These are phyloP conservation scores for Euproctis similis DNA, from an alignment of 2,888 invertebrate genomes.

Conservation along the genomic window DNA sequence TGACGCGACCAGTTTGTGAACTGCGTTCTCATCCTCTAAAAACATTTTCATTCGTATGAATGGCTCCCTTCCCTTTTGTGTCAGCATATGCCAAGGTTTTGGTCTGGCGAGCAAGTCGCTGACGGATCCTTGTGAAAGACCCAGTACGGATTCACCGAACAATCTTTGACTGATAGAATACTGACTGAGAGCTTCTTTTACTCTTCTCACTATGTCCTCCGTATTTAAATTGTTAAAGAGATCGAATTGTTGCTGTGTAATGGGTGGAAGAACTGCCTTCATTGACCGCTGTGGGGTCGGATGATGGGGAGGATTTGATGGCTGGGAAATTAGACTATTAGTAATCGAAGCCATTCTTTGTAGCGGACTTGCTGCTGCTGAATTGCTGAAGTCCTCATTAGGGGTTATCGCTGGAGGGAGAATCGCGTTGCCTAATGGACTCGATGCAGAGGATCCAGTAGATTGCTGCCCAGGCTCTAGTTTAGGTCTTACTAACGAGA, in stretches of 20 bases:
- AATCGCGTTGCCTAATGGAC: slow-evolving; percentile 89
- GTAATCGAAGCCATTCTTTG: slow-evolving; percentile 99
- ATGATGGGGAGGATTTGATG: slow-evolving; percentile 89
- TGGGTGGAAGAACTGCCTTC: slow-evolving; percentile 97
- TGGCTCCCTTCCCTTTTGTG: slow-evolving; percentile 96
- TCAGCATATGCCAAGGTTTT: slow-evolving; percentile 99
- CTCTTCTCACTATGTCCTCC: slow-evolving; percentile 97
- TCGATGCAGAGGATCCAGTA: slow-evolving; percentile 87
- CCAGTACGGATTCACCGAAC: slow-evolving; percentile 98
- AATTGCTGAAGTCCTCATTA: slow-evolving; percentile 85
- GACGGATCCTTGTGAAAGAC: slow-evolving; percentile 96
- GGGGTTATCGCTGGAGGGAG: slow-evolving; percentile 89
- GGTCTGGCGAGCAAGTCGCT: slow-evolving; percentile 97
- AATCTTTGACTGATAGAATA: slow-evolving; percentile 98
- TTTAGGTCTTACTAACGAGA: slow-evolving; percentile 91
- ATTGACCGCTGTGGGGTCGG: slow-evolving; percentile 90
- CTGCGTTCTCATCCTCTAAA: slow-evolving; percentile 95
- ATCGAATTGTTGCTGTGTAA: slow-evolving; percentile 99
- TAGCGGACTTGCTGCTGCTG: slow-evolving; percentile 92
- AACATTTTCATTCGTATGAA: slow-evolving; percentile 99
- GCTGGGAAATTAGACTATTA: slow-evolving; percentile 95
- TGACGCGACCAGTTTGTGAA: slow-evolving; percentile 95
- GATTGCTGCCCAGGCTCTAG: slow-evolving; percentile 85
- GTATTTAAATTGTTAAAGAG: slow-evolving; percentile 98
- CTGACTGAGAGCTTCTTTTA: slow-evolving; percentile 95